These are phyloP conservation scores for Mycalesis mineus DNA, from an alignment of 2,888 invertebrate genomes.

Conservation along the genomic window DNA sequence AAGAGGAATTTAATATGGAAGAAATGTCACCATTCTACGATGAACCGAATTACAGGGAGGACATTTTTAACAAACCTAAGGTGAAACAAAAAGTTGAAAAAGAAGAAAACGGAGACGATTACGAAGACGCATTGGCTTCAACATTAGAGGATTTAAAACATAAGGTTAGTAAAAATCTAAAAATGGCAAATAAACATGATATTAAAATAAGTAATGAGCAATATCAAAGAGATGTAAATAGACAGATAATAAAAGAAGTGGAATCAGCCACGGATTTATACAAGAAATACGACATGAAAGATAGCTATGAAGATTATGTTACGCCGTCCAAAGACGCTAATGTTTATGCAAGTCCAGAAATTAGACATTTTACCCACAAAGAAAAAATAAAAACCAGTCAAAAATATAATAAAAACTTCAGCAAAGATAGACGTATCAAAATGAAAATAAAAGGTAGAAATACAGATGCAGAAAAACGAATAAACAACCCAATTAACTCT, in stretches of 20 bases:
- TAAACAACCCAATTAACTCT: too few relatives aligned
- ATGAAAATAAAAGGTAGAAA: conserved; percentile 24
- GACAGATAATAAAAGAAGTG: neutral
- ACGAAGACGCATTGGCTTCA: conserved; percentile 10
- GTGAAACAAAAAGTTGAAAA: neutral
- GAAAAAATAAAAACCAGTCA: too few relatives aligned
- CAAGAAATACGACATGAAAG: conserved; percentile 37
- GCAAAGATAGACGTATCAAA: too few relatives aligned
- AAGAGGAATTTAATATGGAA: neutral
- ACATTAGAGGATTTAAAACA: neutral
- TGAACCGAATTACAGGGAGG: conserved; percentile 13
- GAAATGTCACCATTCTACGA: conserved; percentile 9
- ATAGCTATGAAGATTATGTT: conserved; percentile 57
- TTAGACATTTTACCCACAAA: too few relatives aligned
- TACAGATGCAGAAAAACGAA: too few relatives aligned
- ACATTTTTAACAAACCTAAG: conserved; percentile 11
- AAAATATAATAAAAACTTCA: too few relatives aligned
- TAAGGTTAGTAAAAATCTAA: neutral
- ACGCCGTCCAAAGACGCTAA: conserved; percentile 41
- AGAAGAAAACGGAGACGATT: conserved; percentile 7
- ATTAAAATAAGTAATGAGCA: neutral
- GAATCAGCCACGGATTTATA: conserved; percentile 18
- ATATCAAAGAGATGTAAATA: neutral
- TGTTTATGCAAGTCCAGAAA: conserved; percentile 30
- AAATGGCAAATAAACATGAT: neutral